These are phyloP conservation scores for Austrolebias charrua DNA, from an alignment of 2,797 vertebrate species.

Conservation along the genomic window DNA sequence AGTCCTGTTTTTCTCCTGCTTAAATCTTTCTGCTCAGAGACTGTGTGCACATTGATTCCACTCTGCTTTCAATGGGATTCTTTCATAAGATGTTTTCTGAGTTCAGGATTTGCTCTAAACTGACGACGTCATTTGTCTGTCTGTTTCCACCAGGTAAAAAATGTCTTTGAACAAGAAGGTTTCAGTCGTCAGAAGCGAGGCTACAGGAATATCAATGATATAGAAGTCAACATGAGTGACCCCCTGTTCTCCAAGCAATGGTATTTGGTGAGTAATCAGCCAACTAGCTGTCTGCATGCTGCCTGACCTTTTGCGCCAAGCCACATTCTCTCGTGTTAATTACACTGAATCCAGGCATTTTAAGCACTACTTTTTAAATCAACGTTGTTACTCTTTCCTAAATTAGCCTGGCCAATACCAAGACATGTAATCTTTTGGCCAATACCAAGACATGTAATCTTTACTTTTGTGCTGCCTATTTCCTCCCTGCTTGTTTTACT, in stretches of 20 bases:
- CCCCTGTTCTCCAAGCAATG: constrained; percentile 97
- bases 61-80: constrained; percentile 4
- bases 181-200: constrained; percentile 93
- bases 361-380: constrained; percentile 47
- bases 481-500: constrained; percentile 47
- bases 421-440: too few species aligned
- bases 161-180: constrained; percentile 89
- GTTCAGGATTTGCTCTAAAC: constrained; percentile 9
- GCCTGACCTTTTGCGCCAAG: constrained; percentile 66
- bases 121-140: constrained; percentile 16
- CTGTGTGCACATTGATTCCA: neutral
- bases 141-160: constrained; percentile 84
- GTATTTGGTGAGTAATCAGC: constrained; percentile 92
- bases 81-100: constrained; percentile 7
- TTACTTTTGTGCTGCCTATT: constrained; percentile 26
- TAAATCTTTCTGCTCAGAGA: neutral
- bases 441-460: too few species aligned
- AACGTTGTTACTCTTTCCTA: constrained; percentile 53
- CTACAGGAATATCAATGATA: constrained; percentile 91
- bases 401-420: constrained; percentile 57
- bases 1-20: constrained; percentile 9
- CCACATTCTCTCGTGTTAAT: constrained; percentile 60
- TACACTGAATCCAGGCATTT: constrained; percentile 51
- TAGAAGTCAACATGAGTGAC: constrained; percentile 95
- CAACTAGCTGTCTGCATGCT: constrained; percentile 39